Evolutionary conservation across 2,888 invertebrate genomes (phyloP), one percentile per base, ranked within the genome.

Genomic region (Thecocarcelia acutangulata): DNA sequence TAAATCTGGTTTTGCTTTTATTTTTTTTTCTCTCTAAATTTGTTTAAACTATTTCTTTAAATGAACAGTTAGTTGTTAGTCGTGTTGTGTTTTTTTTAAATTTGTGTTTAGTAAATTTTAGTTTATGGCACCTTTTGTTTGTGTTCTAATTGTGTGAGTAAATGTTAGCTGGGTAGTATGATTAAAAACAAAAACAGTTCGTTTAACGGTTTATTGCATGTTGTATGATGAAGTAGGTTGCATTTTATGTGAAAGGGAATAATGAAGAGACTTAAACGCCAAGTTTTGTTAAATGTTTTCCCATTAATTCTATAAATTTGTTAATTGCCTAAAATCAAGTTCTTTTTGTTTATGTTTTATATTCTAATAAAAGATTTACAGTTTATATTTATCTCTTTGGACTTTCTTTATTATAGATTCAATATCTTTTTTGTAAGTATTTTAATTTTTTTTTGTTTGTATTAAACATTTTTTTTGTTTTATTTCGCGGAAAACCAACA

Each of bases 251-350:
- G 54, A 19, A 48, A 37, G 44, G 58, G 52, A 48, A 40, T 58
- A 1, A 61, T 72, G 21, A 21, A 12, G 28, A 56, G 42, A 69
- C 48, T 50, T 66, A 56, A 50, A 50, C 44, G 75, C 59, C 75
- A 28, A 44, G 42, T 44, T 50, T 61, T 37, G 19, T 33, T 52
- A 58, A 56, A 19, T n/a, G n/a, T 28, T 42, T 59, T 69, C 58
- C 46, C 13, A n/a, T 58, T 80, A 48, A 80, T 50, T 70, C 75
- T 80, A 64, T 72, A 73, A 80, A 81, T 81, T 81, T 81, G 54
- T 81, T 81, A 81, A 68, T 81, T 81, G 76, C 80, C 80, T 81
- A 81, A 81, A 79, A 76, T 76, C 72, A 76, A 81, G 50, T 76
- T 59, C 24, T 66, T n/a, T 54, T 5, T 33, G 5, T 33, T 66